A percentile compares a stretch with the other conserved stretches of the same genome.
phyloP scores from a whole-genome alignment of 2,113 vertebrate genomes.

The Sisor rabdophorus region DNA sequence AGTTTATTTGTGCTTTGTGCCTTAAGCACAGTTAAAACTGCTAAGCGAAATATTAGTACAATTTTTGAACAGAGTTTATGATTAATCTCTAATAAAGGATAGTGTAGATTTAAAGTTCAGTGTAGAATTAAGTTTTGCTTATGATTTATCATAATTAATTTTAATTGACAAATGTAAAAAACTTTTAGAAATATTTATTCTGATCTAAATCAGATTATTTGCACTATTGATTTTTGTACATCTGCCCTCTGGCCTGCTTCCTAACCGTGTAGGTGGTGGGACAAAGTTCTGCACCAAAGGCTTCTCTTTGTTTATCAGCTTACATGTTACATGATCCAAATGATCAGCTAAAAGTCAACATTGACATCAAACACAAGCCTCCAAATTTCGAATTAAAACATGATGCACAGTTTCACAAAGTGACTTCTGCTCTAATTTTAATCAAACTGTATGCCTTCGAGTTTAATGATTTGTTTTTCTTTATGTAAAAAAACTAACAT shows the following conservation, averaged over 20 bases:
- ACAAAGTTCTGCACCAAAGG: not conserved
- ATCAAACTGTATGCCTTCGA: no score
- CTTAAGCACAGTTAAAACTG: constrained; percentile 26
- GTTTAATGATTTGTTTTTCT: no score
- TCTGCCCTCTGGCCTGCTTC: not conserved
- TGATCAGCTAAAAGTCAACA: constrained; percentile 4
- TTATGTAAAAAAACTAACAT: no score
- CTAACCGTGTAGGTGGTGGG: constrained; percentile 5
- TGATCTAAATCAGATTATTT: no score
- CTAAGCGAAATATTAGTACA: constrained; percentile 40
- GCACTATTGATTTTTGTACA: not conserved
- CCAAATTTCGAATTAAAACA: not conserved
- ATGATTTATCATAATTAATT: not conserved
- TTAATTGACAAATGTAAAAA: no score
- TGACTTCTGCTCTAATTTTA: constrained; percentile 11
- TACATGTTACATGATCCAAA: not conserved
- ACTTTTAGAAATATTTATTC: no score
- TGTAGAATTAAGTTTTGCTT: not conserved
- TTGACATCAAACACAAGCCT: not conserved
- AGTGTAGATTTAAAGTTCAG: no score
- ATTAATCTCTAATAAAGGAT: not conserved
- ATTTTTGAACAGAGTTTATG: not conserved
- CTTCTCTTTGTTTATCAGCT: constrained; percentile 8
- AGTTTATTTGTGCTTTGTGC: constrained; percentile 36
- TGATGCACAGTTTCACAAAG: not conserved